Percentiles rank a stretch among this genome's conserved stretches.
phyloP scores from a whole-genome alignment of 2,888 invertebrate species.

The Neoascia interrupta region DNA sequence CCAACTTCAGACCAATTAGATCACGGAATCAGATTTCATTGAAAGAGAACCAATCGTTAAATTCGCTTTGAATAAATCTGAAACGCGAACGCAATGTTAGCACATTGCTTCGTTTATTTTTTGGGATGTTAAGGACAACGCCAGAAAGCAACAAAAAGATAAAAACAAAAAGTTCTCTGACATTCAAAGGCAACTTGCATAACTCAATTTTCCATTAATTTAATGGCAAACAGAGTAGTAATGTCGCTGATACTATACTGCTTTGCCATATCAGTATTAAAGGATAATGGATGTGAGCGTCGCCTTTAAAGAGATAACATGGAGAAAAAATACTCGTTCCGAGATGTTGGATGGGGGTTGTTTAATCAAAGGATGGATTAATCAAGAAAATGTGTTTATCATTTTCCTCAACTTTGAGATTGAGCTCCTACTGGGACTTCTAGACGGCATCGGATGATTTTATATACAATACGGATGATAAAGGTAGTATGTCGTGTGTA shows the following conservation, averaged over 20 bases:
- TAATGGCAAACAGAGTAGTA: conserved; percentile 53
- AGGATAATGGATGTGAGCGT: too few species aligned
- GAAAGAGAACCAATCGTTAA: not conserved
- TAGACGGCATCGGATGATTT: too few species aligned
- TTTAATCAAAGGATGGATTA: conserved; percentile 34
- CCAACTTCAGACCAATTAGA: conserved; percentile 11
- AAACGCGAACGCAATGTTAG: not conserved
- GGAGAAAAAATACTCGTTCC: too few species aligned
- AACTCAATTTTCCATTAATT: conserved; percentile 52
- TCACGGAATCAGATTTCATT: conserved; percentile 22
- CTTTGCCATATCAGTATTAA: not conserved
- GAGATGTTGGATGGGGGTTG: not conserved
- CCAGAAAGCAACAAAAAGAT: not conserved
- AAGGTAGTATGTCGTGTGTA: too few species aligned
- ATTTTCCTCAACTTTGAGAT: conserved; percentile 9
- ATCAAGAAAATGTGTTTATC: conserved; percentile 44
- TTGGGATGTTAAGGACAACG: not conserved
- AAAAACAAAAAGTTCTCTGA: conserved; percentile 13
- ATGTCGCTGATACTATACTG: conserved; percentile 20
- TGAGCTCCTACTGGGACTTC: too few species aligned
- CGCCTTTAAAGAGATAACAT: too few species aligned
- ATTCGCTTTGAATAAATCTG: not conserved
- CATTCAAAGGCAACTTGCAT: conserved; percentile 43
- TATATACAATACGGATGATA: too few species aligned
- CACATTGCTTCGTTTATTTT: not conserved